These are phyloP conservation scores for Xiphophorus birchmanni DNA, from an alignment of 2,797 vertebrate genomes.

Conservation along the genomic window DNA sequence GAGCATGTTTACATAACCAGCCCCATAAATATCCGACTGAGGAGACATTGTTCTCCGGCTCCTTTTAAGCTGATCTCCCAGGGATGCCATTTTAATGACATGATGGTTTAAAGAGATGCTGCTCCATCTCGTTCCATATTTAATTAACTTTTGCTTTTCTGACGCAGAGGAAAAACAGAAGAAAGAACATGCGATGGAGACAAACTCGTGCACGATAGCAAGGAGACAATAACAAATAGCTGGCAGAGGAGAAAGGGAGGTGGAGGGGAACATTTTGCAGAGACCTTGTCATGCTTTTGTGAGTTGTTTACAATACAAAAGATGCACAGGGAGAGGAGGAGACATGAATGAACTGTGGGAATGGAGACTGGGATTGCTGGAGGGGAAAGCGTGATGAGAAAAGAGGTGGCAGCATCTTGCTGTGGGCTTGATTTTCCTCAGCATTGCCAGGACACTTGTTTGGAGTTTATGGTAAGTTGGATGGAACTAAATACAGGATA, in stretches of 20 bases:
- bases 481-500: not conserved
- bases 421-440: not conserved
- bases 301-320: constrained; percentile 82
- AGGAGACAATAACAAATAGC: constrained; percentile 96
- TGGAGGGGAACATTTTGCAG: constrained; percentile 84
- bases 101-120: constrained; percentile 99
- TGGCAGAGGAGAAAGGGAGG: constrained; percentile 81
- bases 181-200: constrained; percentile 78
- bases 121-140: constrained; percentile 98
- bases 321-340: constrained; percentile 58
- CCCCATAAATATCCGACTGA: constrained; percentile 99
- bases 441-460: not conserved
- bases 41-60: constrained; percentile 97
- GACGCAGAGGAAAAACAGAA: constrained; percentile 79
- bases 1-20: constrained; percentile 93
- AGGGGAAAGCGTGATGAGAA: constrained; percentile 49
- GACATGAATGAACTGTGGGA: constrained; percentile 11
- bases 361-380: constrained; percentile 50
- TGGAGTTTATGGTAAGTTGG: not conserved
- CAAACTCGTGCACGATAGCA: constrained; percentile 83
- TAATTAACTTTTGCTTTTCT: constrained; percentile 99
- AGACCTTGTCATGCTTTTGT: constrained; percentile 93
- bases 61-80: constrained; percentile 96
- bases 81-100: constrained; percentile 99
- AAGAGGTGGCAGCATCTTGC: not conserved